These are phyloP conservation scores for Drosophila pandora DNA, from an alignment of 1,140 invertebrate genomes.

Conservation along the genomic window DNA sequence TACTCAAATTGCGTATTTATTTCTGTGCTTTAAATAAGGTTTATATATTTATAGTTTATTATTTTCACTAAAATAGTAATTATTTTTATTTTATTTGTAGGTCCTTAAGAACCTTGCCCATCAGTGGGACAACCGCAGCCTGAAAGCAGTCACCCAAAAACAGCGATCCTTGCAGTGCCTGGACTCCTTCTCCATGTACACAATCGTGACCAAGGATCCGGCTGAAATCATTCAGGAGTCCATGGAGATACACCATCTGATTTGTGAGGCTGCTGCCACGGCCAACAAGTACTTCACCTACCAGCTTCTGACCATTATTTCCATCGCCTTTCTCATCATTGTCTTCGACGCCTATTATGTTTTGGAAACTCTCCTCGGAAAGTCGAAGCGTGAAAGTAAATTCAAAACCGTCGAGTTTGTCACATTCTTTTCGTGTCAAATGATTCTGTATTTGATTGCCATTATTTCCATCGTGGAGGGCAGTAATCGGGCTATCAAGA, in stretches of 20 bases:
- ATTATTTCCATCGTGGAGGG: slow-evolving; percentile 82
- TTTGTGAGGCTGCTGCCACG: slow-evolving; percentile 80
- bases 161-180: slow-evolving; percentile 73
- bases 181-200: slow-evolving; percentile 81
- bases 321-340: slow-evolving; percentile 81
- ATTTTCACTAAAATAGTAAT: background rate
- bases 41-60: background rate
- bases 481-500: slow-evolving; percentile 79
- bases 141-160: slow-evolving; percentile 67
- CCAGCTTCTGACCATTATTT: slow-evolving; percentile 79
- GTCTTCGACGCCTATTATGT: slow-evolving; percentile 83
- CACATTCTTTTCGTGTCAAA: slow-evolving; percentile 81
- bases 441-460: slow-evolving; percentile 79
- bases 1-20: slow-evolving; percentile 59
- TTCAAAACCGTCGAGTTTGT: slow-evolving; percentile 82
- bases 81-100: slow-evolving; percentile 25
- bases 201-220: slow-evolving; percentile 77
- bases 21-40: slow-evolving; percentile 65
- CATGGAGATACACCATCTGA: slow-evolving; percentile 83
- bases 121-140: slow-evolving; percentile 70
- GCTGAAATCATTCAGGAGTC: slow-evolving; percentile 82
- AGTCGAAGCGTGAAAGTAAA: slow-evolving; percentile 76
- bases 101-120: slow-evolving; percentile 75
- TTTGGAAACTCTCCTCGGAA: slow-evolving; percentile 78
- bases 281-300: slow-evolving; percentile 83